Percentiles rank a stretch among this genome's conserved stretches.
Conservation (phyloP, 2,113 vertebrate genomes). For the Scalopus aquaticus region DNA sequence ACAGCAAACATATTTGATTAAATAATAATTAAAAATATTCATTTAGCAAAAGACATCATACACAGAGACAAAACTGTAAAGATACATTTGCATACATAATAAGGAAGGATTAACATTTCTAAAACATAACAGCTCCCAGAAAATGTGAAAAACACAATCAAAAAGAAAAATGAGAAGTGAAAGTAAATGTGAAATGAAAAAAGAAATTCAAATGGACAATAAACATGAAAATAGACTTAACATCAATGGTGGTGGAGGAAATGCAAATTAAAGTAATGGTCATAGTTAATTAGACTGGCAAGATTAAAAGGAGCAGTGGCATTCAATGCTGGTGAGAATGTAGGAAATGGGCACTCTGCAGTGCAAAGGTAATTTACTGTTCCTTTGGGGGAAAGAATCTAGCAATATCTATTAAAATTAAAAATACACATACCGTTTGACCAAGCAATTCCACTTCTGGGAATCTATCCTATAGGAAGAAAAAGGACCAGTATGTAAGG, state of each 20-base stretch:
- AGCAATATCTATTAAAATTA: constrained; percentile 63
- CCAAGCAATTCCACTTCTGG: constrained; percentile 82
- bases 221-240: background rate
- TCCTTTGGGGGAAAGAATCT: background rate
- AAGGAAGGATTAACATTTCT: constrained; percentile 32
- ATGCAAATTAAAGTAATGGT: constrained; percentile 13
- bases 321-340: constrained; percentile 19
- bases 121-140: background rate
- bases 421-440: constrained; percentile 81
- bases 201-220: constrained; percentile 28
- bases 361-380: background rate
- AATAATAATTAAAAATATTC: constrained; percentile 57
- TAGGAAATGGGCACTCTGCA: constrained; percentile 9
- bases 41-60: constrained; percentile 46
- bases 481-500: constrained; percentile 77
- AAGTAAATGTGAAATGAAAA: constrained; percentile 30
- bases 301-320: background rate
- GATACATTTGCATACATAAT: constrained; percentile 10
- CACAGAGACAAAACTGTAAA: background rate
- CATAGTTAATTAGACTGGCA: background rate
- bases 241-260: background rate
- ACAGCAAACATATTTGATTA: constrained; percentile 15
- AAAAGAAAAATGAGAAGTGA: constrained; percentile 24
- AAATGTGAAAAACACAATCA: background rate
- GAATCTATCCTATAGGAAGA: constrained; percentile 80